Percentiles rank a stretch among this genome's conserved stretches.
phyloP scores from a whole-genome alignment of 64 coral and sea anemone species.

The Actinia equina region DNA sequence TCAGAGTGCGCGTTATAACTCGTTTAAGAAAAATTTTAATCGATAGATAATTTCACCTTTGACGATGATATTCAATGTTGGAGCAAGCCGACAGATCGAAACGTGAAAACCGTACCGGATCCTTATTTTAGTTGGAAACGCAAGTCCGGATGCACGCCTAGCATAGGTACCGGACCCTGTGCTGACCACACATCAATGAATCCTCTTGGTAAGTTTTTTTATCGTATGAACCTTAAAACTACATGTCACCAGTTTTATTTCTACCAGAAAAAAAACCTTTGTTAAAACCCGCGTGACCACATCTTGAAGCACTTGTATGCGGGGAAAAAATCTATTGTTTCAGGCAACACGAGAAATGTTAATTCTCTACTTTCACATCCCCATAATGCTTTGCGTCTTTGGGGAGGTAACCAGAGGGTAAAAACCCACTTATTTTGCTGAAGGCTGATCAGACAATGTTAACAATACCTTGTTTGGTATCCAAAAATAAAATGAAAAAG shows the following conservation, averaged over 20 bases:
- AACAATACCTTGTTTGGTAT: too few relatives aligned
- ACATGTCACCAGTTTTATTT: too few relatives aligned
- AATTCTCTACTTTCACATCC: neutral
- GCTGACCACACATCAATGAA: neutral
- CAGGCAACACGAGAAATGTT: too few relatives aligned
- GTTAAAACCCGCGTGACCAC: too few relatives aligned
- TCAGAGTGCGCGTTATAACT: neutral
- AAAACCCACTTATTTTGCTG: too few relatives aligned
- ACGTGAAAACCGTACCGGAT: neutral
- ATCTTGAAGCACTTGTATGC: too few relatives aligned
- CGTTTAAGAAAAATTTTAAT: neutral
- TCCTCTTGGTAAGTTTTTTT: slow-evolving; percentile 7
- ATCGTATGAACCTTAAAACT: too few relatives aligned
- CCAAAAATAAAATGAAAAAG: too few relatives aligned
- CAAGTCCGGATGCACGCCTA: slow-evolving; percentile 2
- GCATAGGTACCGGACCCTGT: slow-evolving; percentile 1
- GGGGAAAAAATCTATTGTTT: too few relatives aligned
- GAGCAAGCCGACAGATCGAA: neutral
- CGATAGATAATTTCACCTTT: neutral
- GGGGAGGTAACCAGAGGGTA: too few relatives aligned
- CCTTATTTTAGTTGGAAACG: neutral
- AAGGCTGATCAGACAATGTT: too few relatives aligned
- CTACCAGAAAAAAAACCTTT: too few relatives aligned
- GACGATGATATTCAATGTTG: neutral
- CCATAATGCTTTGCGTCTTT: slow-evolving; percentile 6